Conservation (phyloP, 2,797 vertebrate species). For the Anniella stebbinsi region DNA sequence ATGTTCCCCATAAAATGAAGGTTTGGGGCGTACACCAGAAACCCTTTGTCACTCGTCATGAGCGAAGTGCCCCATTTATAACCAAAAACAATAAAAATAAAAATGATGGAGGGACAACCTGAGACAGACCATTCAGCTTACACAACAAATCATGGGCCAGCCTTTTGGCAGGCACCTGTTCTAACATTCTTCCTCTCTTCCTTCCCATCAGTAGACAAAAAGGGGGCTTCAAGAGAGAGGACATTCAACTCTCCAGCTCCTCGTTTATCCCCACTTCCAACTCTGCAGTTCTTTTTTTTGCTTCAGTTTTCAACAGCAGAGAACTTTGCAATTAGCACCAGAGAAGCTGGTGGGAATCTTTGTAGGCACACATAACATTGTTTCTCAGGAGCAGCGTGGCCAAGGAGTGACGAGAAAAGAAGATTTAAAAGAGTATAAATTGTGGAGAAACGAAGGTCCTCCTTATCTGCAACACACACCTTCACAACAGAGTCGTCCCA, state of each 20-base stretch:
- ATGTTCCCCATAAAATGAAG: too few species aligned
- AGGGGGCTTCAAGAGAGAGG: neutral
- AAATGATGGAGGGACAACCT: constrained; percentile 64
- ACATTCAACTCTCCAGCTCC: neutral
- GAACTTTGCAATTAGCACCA: neutral
- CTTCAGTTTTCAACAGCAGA: neutral
- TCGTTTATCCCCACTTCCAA: neutral
- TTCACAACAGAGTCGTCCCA: constrained; percentile 3
- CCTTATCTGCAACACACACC: neutral
- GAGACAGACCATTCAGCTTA: constrained; percentile 69
- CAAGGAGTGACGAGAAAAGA: neutral
- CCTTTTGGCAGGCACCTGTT: constrained; percentile 54
- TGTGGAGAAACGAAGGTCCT: neutral
- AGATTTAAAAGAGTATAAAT: neutral
- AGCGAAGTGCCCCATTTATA: constrained; percentile 40
- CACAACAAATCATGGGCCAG: constrained; percentile 52
- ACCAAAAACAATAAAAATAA: constrained; percentile 44
- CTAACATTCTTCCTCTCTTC: constrained; percentile 33
- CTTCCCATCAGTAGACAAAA: neutral
- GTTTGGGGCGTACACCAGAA: neutral
- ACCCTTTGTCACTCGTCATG: constrained; percentile 46
- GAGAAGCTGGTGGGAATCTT: neutral
- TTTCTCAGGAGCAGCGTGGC: neutral
- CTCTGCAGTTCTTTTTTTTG: neutral
- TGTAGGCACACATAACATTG: neutral